A percentile compares a stretch with the other conserved stretches of the same genome.
phyloP scores from a whole-genome alignment of 2,888 invertebrate species.

The Tuta absoluta region DNA sequence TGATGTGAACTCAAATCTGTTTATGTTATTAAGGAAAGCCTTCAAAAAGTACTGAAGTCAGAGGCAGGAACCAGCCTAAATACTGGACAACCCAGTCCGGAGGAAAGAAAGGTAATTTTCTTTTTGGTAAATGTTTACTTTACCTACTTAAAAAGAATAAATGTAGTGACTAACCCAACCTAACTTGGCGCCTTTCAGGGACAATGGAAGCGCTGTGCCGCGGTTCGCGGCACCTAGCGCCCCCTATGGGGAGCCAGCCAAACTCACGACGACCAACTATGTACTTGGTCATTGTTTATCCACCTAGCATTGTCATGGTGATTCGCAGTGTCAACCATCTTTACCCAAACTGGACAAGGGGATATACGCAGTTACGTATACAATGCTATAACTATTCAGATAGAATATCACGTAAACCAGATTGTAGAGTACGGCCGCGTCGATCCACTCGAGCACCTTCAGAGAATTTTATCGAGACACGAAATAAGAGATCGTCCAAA shows the following conservation, averaged over 20 bases:
- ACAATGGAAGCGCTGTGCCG: not conserved
- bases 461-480: constrained; percentile 18
- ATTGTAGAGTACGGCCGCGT: constrained; percentile 11
- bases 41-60: too few relatives aligned
- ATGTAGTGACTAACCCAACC: too few relatives aligned
- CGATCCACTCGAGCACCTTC: constrained; percentile 17
- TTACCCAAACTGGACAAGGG: not conserved
- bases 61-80: too few relatives aligned
- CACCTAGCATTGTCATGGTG: constrained; percentile 72
- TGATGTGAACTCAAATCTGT: too few relatives aligned
- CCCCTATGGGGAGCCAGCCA: constrained; percentile 53
- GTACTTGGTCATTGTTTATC: constrained; percentile 52
- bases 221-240: constrained; percentile 51
- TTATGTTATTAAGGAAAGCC: too few relatives aligned
- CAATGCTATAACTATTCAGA: not conserved
- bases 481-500: constrained; percentile 16
- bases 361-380: not conserved
- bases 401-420: not conserved
- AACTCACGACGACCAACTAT: constrained; percentile 22
- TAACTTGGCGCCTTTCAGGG: constrained; percentile 20
- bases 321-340: constrained; percentile 48
- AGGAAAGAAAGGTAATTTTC: too few relatives aligned
- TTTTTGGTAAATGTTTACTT: too few relatives aligned
- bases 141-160: too few relatives aligned
- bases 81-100: too few relatives aligned